Evolutionary conservation across 2,113 vertebrate species (phyloP).

Genomic region (Bothrops jararaca): DNA sequence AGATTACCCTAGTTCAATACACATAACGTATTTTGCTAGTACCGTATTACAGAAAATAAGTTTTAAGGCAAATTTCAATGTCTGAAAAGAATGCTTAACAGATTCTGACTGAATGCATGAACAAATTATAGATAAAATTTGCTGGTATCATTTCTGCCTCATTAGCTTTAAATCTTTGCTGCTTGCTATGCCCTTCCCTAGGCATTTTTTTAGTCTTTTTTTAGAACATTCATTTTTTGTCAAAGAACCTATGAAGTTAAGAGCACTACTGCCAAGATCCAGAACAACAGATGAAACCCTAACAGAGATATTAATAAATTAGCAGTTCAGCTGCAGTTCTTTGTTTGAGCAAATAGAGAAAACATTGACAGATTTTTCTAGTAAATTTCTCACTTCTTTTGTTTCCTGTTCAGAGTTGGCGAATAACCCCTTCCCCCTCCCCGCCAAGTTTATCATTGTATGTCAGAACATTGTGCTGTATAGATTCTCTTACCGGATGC

Average conservation of each 20-base stretch:
- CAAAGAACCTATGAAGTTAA: not conserved
- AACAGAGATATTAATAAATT: not conserved
- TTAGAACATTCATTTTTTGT: not conserved
- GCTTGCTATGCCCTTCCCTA: not conserved
- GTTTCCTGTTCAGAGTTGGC: not conserved
- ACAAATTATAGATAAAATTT: not conserved
- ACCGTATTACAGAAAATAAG: not conserved
- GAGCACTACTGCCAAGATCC: not conserved
- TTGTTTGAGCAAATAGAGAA: not conserved
- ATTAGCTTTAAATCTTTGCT: not conserved
- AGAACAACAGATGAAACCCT: not conserved
- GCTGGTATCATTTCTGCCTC: not conserved
- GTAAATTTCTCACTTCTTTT: not conserved
- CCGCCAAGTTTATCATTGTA: not conserved
- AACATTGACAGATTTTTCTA: not conserved
- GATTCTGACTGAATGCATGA: not conserved
- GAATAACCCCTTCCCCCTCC: not conserved
- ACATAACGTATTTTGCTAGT: not conserved
- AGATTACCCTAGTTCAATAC: not conserved
- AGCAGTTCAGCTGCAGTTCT: not conserved
- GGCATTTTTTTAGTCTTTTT: not conserved
- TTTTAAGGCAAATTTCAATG: not conserved
- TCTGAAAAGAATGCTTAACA: not conserved
- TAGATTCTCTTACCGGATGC: constrained; percentile 54
- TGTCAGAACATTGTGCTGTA: not conserved